Conservation (phyloP, 2,113 vertebrate species). For the Ageneiosus marmoratus region DNA sequence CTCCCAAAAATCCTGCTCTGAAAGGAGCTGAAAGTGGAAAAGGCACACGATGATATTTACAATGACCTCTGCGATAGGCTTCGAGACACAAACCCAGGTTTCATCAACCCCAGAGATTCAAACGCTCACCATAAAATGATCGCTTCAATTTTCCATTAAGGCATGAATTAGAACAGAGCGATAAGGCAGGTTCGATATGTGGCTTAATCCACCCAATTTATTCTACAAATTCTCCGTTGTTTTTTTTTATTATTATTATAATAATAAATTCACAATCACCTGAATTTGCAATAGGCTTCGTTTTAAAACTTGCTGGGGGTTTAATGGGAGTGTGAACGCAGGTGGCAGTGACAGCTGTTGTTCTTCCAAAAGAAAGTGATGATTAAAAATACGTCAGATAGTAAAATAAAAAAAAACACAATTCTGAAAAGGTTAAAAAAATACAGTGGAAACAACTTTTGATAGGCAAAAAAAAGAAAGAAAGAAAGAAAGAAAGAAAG, state of each 20-base stretch:
- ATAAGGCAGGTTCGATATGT: not conserved
- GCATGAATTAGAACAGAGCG: not conserved
- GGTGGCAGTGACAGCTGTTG: conserved; percentile 38
- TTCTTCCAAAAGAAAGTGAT: not conserved
- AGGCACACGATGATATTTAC: conserved; percentile 53
- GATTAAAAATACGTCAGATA: not conserved
- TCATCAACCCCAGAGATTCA: not conserved
- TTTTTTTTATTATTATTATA: not conserved
- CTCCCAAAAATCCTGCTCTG: not conserved
- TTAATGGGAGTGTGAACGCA: too few species aligned
- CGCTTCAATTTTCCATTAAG: not conserved
- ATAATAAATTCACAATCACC: not conserved
- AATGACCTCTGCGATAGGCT: conserved; percentile 28
- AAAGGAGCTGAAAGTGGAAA: conserved; percentile 21
- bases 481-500: too few species aligned
- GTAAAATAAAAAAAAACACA: not conserved
- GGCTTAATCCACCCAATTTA: not conserved
- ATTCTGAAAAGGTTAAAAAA: too few species aligned
- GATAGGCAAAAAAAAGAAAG: too few species aligned
- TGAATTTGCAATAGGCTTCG: not conserved
- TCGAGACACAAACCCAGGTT: conserved; percentile 4
- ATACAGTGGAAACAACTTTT: too few species aligned
- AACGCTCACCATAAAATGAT: not conserved
- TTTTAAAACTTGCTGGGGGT: not conserved
- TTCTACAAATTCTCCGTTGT: not conserved